These are phyloP conservation scores for Microcebus murinus DNA, from an alignment of 2,113 vertebrate genomes.

Conservation along the genomic window DNA sequence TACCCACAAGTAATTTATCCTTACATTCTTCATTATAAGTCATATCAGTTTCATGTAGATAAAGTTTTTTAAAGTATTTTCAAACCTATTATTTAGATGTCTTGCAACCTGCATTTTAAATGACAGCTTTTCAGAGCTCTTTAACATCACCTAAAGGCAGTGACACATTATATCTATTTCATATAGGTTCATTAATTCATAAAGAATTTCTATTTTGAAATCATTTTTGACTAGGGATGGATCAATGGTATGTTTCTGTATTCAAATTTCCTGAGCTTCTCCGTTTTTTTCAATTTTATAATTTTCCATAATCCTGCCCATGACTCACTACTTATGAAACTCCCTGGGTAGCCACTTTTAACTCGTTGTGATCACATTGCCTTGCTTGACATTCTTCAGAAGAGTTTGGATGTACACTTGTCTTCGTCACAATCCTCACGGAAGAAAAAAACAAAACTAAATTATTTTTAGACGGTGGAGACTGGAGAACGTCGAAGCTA, in stretches of 20 bases:
- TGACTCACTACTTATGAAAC: neutral
- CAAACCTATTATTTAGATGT: conserved; percentile 61
- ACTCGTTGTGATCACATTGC: neutral
- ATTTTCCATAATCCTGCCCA: neutral
- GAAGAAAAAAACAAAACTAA: neutral
- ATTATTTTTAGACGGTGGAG: neutral
- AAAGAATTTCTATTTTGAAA: neutral
- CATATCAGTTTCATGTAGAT: conserved; percentile 44
- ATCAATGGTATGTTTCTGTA: neutral
- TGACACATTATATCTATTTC: neutral
- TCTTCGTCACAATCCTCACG: neutral
- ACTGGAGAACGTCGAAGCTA: neutral
- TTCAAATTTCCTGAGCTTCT: neutral
- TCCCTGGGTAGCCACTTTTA: neutral
- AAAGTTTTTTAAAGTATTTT: neutral
- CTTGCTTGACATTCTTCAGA: neutral
- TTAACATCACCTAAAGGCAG: neutral
- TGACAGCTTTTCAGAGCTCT: neutral
- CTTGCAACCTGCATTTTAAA: conserved; percentile 44
- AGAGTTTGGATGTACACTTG: neutral
- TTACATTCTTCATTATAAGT: conserved; percentile 71
- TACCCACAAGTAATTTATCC: conserved; percentile 60
- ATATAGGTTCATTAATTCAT: neutral
- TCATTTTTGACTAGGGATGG: neutral
- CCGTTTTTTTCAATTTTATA: neutral